Conservation (phyloP, 2,113 vertebrate genomes). For the Vulpes ferrilata region DNA sequence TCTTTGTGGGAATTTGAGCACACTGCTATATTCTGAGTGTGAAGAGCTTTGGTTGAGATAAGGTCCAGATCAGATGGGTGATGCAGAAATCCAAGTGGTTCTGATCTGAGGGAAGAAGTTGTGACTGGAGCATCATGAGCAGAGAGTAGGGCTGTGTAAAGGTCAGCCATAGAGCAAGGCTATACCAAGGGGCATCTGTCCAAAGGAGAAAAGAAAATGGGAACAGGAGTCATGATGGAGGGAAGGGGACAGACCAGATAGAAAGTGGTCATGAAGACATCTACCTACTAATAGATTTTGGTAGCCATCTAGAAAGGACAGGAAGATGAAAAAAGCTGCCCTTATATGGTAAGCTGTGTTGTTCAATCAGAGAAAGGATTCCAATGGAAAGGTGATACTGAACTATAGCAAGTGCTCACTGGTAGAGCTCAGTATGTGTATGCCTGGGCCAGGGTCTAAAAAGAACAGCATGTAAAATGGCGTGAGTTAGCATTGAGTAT, state of each 20-base stretch:
- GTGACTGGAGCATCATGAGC: fast-evolving
- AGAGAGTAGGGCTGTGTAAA: neutral
- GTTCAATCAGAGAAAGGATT: neutral
- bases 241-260: neutral
- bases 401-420: neutral
- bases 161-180: too few relatives aligned
- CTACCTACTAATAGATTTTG: neutral
- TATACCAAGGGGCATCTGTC: neutral
- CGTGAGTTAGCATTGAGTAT: neutral
- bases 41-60: neutral
- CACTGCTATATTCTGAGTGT: neutral
- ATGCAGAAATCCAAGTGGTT: neutral
- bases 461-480: too few relatives aligned
- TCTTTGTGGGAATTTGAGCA: neutral
- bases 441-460: neutral
- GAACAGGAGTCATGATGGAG: neutral
- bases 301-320: neutral
- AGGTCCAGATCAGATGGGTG: neutral
- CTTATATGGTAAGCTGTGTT: neutral
- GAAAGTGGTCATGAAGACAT: neutral
- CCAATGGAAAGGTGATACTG: fast-evolving
- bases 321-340: neutral
- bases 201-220: neutral
- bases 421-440: neutral
- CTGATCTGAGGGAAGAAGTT: neutral